Conservation (phyloP, 2,797 vertebrate species). For the Brachyrhaphis roseni region DNA sequence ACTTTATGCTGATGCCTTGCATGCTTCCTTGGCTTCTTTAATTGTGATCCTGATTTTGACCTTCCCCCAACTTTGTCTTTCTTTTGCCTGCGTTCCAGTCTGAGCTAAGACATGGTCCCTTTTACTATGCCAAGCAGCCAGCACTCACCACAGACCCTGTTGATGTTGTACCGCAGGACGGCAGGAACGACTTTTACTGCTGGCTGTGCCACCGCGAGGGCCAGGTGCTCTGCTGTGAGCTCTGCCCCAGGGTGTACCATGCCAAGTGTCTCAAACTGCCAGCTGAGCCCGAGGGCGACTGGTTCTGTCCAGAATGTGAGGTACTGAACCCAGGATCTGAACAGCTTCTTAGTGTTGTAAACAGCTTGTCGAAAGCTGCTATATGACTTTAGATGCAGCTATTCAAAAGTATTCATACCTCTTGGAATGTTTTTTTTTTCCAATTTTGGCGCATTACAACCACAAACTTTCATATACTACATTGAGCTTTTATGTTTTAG, state of each 20-base stretch:
- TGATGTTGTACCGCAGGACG: slow-evolving; percentile 99
- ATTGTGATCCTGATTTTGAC: slow-evolving; percentile 86
- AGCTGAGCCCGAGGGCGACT: slow-evolving; percentile 93
- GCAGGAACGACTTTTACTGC: slow-evolving; percentile 99
- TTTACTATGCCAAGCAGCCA: slow-evolving; percentile 99
- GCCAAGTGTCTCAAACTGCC: slow-evolving; percentile 99
- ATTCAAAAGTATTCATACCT: not conserved
- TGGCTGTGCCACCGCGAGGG: slow-evolving; percentile 98
- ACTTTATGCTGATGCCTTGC: slow-evolving; percentile 41
- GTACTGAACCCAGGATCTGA: slow-evolving; percentile 74
- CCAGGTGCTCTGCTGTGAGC: slow-evolving; percentile 99
- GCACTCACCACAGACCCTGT: slow-evolving; percentile 95
- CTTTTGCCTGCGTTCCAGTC: slow-evolving; percentile 99
- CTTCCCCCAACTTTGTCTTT: slow-evolving; percentile 87
- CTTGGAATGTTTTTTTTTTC: not conserved
- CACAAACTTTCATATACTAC: not conserved
- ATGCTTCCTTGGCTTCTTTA: slow-evolving; percentile 66
- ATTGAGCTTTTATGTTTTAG: not conserved
- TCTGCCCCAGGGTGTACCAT: slow-evolving; percentile 99
- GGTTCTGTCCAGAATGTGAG: slow-evolving; percentile 96
- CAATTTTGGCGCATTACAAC: not conserved
- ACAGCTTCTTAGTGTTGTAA: slow-evolving; percentile 17
- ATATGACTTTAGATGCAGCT: not conserved
- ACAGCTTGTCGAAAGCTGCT: not conserved
- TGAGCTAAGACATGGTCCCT: slow-evolving; percentile 99